Evolutionary conservation across 2,888 invertebrate genomes (phyloP), one percentile per base, ranked within the genome.

Genomic region (Anoncus sp.): DNA sequence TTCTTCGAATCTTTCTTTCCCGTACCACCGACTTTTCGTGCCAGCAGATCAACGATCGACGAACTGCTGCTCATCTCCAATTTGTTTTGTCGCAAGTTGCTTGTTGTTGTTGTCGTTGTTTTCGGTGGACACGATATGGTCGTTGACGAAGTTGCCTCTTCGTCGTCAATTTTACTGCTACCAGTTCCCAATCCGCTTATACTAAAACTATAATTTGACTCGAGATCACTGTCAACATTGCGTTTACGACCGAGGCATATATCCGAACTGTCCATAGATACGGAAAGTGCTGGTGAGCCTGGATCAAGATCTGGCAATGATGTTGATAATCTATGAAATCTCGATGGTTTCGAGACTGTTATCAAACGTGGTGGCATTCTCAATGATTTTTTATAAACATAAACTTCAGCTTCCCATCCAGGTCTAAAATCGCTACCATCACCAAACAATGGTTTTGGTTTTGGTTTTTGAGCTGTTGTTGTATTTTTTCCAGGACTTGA

Each of bases 351-450:
- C 38, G 96, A 95, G 71, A 97, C 95, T 45, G 95, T 96, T 82
- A 97, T 97, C 63, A 97, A 92, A 83, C 95, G 94, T 40, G 95
- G 93, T 1, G 97, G 97, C 94, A 97, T 96, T 84, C 97, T 94
- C 18, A 97, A 91, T 0, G 97, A 96, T 83, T 96, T 93, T 89
- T 97, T 97, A 87, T 95, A 97, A 84, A 94, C 95, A 86, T 96
- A 96, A 18, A 97, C 93, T 86, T 97, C 97, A 87, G 96, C 95
- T 91, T 96, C 96, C 96, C 96, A 96, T 0, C 96, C 96, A 0
- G 96, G 96, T 83, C 94, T 93, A 86, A 96, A 96, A 86, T 95
- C 94, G 49, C 94, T 94, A 38, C 95, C 95, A 88, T 95, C 94
- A 3, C 95, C 95, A 87, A 94, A 95, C 38, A 93, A 92, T n/a